A percentile compares a stretch with the other conserved stretches of the same genome.
phyloP scores from a whole-genome alignment of 2,113 vertebrate species.

The Excalfactoria chinensis region DNA sequence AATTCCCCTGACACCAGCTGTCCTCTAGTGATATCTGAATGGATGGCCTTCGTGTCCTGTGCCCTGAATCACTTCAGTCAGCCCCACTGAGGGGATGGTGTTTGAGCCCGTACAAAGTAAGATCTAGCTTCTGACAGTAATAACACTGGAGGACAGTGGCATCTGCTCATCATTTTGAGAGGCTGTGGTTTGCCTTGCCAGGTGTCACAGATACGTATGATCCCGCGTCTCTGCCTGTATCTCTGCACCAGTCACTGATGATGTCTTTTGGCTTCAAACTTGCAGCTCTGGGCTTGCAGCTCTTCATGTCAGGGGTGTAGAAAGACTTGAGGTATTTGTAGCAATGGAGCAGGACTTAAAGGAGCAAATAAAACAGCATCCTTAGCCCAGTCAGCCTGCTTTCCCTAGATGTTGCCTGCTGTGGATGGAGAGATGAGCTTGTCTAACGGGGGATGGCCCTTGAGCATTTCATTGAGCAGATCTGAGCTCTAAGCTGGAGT shows the following conservation, averaged over 20 bases:
- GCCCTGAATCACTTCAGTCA: not conserved
- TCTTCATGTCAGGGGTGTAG: not conserved
- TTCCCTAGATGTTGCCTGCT: not conserved
- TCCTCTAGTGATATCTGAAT: not conserved
- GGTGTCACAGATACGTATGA: no score
- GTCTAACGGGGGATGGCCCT: not conserved
- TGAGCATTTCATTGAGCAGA: not conserved
- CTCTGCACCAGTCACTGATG: not conserved
- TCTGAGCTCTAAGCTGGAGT: not conserved
- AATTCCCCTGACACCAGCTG: not conserved
- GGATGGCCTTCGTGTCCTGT: not conserved
- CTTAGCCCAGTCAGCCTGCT: not conserved
- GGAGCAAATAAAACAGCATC: not conserved
- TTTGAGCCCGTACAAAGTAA: not conserved
- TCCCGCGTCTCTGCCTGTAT: not conserved
- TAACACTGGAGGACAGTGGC: not conserved
- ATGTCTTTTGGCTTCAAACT: not conserved
- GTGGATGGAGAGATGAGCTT: rapidly evolving
- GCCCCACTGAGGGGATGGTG: not conserved
- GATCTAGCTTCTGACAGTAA: not conserved
- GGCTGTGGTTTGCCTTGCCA: not conserved
- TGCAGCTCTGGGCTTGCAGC: not conserved
- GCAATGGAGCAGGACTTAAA: not conserved
- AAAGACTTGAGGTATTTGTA: not conserved
- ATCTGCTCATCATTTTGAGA: not conserved